A percentile compares a stretch with the other conserved stretches of the same genome.
Evolutionary conservation across 1,140 invertebrate genomes (phyloP).

Genomic region (Lepidurus apus): DNA sequence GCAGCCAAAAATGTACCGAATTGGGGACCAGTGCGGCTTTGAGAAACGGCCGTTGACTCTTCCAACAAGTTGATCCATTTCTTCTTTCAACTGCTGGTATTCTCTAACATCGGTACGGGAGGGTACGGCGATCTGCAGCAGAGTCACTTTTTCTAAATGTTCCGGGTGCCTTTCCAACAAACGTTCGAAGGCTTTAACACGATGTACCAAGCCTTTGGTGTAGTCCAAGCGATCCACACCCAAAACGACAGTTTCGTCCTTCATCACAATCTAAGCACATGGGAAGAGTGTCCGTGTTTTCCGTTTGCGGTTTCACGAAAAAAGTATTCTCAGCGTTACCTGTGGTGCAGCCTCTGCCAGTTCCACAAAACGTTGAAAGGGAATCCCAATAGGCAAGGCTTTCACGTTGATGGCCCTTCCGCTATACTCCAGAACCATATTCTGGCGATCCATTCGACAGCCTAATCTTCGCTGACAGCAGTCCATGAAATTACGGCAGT

Average conservation of each 20-base stretch:
- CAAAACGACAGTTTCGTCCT: constrained; percentile 43
- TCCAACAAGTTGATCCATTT: constrained; percentile 47
- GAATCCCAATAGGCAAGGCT: constrained; percentile 45
- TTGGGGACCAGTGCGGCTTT: constrained; percentile 47
- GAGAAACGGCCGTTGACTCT: constrained; percentile 47
- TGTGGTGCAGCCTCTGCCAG: constrained; percentile 43
- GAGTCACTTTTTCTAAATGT: constrained; percentile 43
- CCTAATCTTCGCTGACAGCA: constrained; percentile 46
- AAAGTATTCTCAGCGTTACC: constrained; percentile 36
- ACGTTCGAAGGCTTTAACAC: constrained; percentile 46
- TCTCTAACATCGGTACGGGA: constrained; percentile 48
- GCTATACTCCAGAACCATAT: constrained; percentile 45
- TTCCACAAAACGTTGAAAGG: constrained; percentile 44
- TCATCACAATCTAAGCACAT: constrained; percentile 38
- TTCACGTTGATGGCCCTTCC: constrained; percentile 44
- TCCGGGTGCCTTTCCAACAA: constrained; percentile 45
- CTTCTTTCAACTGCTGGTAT: constrained; percentile 47
- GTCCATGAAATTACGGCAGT: constrained; percentile 48
- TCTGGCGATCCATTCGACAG: constrained; percentile 44
- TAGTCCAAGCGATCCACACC: constrained; percentile 50
- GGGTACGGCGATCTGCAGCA: constrained; percentile 45
- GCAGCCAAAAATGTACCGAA: constrained; percentile 47
- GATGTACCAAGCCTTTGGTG: constrained; percentile 48
- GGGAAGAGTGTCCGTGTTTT: neutral
- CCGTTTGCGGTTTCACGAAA: neutral